phyloP scores from a whole-genome alignment of 1,140 invertebrate species.

The Hyposmocoma kahamanoa region DNA sequence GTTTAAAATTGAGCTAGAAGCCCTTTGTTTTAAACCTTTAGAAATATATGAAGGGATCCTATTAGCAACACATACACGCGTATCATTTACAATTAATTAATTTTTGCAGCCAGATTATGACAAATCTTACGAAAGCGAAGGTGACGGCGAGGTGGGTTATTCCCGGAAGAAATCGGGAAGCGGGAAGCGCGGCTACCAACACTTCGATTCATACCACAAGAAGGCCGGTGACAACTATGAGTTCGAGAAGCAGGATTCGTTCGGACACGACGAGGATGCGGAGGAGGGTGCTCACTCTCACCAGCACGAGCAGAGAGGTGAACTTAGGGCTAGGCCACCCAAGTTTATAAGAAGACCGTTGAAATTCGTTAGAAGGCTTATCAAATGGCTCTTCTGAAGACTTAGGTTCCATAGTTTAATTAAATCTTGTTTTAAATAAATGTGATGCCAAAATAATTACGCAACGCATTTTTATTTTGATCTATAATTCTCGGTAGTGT shows the following conservation, averaged over 20 bases:
- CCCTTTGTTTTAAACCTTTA: too few relatives aligned
- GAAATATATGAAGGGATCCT: too few relatives aligned
- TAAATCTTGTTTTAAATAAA: too few relatives aligned
- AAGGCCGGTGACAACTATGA: slow-evolving; percentile 81
- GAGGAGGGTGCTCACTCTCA: slow-evolving; percentile 52
- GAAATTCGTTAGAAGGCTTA: slow-evolving; percentile 26
- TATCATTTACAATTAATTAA: neutral
- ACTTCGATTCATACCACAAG: slow-evolving; percentile 81
- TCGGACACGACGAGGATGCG: slow-evolving; percentile 65
- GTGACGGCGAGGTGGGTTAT: slow-evolving; percentile 79
- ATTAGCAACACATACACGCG: too few relatives aligned
- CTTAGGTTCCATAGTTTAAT: too few relatives aligned
- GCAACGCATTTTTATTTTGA: too few relatives aligned
- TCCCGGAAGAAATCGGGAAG: slow-evolving; percentile 76
- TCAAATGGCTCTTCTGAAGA: slow-evolving; percentile 37
- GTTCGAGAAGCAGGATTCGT: slow-evolving; percentile 79
- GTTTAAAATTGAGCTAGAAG: too few relatives aligned
- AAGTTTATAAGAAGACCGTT: slow-evolving; percentile 11
- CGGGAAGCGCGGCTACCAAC: slow-evolving; percentile 81
- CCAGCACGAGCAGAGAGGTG: slow-evolving; percentile 53
- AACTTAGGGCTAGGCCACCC: slow-evolving; percentile 17
- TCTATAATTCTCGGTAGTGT: too few relatives aligned
- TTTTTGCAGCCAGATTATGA: slow-evolving; percentile 54
- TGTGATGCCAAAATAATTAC: too few relatives aligned
- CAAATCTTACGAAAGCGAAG: slow-evolving; percentile 63